A percentile compares a stretch with the other conserved stretches of the same genome.
These are phyloP conservation scores for Himalopsyche anomala DNA, from an alignment of 2,888 invertebrate species.

Conservation along the genomic window DNA sequence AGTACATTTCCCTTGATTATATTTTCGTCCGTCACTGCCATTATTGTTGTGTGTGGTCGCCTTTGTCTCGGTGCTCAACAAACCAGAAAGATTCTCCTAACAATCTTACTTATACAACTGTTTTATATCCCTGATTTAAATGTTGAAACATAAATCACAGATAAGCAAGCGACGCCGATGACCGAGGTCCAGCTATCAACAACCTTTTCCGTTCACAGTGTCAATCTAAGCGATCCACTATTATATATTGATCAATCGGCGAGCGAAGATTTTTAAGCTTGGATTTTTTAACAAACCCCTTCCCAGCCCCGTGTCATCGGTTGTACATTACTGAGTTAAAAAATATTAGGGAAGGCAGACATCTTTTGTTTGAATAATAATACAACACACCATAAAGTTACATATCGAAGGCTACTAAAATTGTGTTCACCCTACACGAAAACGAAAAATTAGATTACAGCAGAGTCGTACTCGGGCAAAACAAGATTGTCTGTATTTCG, in stretches of 20 bases:
- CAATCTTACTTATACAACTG: slow-evolving; percentile 45
- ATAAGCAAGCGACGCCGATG: slow-evolving; percentile 47
- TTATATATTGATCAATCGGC: too few relatives aligned
- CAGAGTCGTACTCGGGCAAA: too few relatives aligned
- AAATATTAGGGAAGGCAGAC: not conserved
- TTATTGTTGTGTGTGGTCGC: slow-evolving; percentile 3
- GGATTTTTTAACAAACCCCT: too few relatives aligned
- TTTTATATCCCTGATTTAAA: slow-evolving; percentile 33
- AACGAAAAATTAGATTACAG: too few relatives aligned
- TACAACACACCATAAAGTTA: not conserved
- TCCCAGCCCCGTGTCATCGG: not conserved
- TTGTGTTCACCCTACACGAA: too few relatives aligned
- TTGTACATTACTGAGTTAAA: not conserved
- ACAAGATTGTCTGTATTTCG: too few relatives aligned
- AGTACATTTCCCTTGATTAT: too few relatives aligned
- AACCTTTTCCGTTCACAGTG: not conserved
- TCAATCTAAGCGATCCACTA: too few relatives aligned
- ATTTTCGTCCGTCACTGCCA: not conserved
- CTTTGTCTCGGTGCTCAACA: slow-evolving; percentile 50
- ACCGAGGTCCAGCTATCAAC: not conserved
- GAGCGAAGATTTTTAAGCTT: too few relatives aligned
- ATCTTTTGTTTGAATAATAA: slow-evolving; percentile 8
- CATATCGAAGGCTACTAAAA: not conserved
- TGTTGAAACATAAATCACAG: slow-evolving; percentile 57
- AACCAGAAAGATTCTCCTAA: slow-evolving; percentile 41